Evolutionary conservation across 2,888 invertebrate species (phyloP).

Genomic region (Leptinotarsa peninsularis): DNA sequence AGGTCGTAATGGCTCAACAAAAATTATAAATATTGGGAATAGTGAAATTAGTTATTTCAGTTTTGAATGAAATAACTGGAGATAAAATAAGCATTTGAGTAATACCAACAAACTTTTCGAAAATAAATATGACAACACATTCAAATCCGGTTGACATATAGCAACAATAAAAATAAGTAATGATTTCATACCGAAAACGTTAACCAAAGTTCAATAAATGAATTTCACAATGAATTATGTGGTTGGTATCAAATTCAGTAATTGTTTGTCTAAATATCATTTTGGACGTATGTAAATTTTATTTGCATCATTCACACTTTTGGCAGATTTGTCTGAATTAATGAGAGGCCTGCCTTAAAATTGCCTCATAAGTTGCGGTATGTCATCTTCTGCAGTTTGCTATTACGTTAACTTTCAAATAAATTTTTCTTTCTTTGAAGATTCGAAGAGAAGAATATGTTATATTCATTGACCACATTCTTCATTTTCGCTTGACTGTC

Average conservation of each 20-base stretch:
- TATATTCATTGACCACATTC: too few relatives aligned
- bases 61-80: background rate
- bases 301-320: conserved; percentile 21
- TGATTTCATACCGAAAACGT: conserved; percentile 15
- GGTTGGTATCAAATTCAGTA: conserved; percentile 9
- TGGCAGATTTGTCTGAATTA: conserved; percentile 9
- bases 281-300: conserved; percentile 12
- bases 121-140: conserved; percentile 1
- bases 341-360: background rate
- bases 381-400: background rate
- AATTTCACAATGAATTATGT: background rate
- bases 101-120: background rate
- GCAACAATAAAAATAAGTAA: conserved; percentile 15
- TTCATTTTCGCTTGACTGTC: too few relatives aligned
- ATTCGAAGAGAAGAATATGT: background rate
- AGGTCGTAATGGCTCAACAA: too few relatives aligned
- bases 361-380: background rate
- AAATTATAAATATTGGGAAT: too few relatives aligned
- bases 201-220: conserved; percentile 12
- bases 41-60: background rate
- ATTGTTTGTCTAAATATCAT: conserved; percentile 17
- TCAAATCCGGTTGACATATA: background rate
- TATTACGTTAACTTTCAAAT: background rate
- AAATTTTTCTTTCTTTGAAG: background rate
- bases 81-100: background rate